These are phyloP conservation scores for Macrotrachela quadricornifera DNA, from an alignment of 1,140 invertebrate species.

Conservation along the genomic window DNA sequence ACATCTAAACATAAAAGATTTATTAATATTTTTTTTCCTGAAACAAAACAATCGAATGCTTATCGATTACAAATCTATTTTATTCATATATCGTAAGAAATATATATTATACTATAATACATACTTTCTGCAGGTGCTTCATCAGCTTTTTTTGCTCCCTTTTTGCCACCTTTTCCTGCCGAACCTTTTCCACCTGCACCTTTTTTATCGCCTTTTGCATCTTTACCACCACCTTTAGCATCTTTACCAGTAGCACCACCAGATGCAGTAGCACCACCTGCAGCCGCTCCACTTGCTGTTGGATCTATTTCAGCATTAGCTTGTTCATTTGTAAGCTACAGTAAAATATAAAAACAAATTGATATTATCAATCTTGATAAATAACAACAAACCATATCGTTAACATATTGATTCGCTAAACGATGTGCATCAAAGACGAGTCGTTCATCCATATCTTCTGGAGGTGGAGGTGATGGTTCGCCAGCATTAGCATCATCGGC, in stretches of 20 bases:
- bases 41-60: too few relatives aligned
- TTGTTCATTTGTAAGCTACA: neutral
- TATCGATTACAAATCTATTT: too few relatives aligned
- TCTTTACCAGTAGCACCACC: slow-evolving; percentile 23
- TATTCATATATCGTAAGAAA: too few relatives aligned
- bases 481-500: slow-evolving; percentile 9
- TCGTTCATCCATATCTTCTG: slow-evolving; percentile 24
- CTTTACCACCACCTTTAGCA: slow-evolving; percentile 18
- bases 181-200: slow-evolving; percentile 12
- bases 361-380: neutral
- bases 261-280: neutral
- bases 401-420: slow-evolving; percentile 13
- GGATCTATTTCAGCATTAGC: neutral
- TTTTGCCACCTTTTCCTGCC: slow-evolving; percentile 10
- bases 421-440: slow-evolving; percentile 22
- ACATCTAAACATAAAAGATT: slow-evolving; percentile 13
- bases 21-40: too few relatives aligned
- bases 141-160: slow-evolving; percentile 15
- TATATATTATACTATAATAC: too few relatives aligned
- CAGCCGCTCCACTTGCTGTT: neutral
- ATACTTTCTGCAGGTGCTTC: slow-evolving; percentile 11
- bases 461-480: slow-evolving; percentile 16
- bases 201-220: slow-evolving; percentile 18
- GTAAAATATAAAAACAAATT: neutral
- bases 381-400: slow-evolving; percentile 13